Conservation (phyloP, 2,797 vertebrate genomes). For the Psittacula echo region DNA sequence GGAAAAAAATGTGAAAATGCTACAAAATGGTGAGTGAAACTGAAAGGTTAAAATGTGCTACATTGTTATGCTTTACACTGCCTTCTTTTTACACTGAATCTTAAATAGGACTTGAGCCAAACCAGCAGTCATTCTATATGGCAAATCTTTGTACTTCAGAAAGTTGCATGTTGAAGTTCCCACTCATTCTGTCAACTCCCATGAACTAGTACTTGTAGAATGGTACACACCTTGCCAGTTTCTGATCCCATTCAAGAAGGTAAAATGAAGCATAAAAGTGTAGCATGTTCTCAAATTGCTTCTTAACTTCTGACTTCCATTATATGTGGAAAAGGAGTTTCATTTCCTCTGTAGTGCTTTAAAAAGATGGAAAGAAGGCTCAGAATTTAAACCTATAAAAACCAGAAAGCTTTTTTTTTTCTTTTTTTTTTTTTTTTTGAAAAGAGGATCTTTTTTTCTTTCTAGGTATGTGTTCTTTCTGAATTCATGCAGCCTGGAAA, state of each 20-base stretch:
- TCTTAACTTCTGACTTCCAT: neutral
- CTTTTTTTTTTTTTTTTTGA: neutral
- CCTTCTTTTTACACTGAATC: neutral
- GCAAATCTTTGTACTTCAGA: neutral
- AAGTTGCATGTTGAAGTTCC: neutral
- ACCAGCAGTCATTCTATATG: neutral
- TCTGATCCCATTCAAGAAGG: neutral
- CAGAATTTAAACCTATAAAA: neutral
- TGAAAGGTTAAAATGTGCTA: neutral
- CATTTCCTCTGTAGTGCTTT: neutral
- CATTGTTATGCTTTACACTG: neutral
- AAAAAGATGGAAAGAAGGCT: neutral
- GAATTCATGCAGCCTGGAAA: conserved; percentile 75
- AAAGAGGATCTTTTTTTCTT: conserved; percentile 13
- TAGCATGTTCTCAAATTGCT: neutral
- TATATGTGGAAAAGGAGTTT: neutral
- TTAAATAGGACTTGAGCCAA: neutral
- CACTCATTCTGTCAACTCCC: neutral
- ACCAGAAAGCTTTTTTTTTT: neutral
- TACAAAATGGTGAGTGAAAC: neutral
- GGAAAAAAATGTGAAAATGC: neutral
- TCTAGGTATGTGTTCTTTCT: conserved; percentile 81
- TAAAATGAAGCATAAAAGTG: neutral
- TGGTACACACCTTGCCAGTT: neutral
- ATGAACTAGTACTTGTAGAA: neutral